Evolutionary conservation across 1,140 invertebrate species (phyloP), one percentile per base, ranked within the genome.

Genomic region (Zaprionus africanus): DNA sequence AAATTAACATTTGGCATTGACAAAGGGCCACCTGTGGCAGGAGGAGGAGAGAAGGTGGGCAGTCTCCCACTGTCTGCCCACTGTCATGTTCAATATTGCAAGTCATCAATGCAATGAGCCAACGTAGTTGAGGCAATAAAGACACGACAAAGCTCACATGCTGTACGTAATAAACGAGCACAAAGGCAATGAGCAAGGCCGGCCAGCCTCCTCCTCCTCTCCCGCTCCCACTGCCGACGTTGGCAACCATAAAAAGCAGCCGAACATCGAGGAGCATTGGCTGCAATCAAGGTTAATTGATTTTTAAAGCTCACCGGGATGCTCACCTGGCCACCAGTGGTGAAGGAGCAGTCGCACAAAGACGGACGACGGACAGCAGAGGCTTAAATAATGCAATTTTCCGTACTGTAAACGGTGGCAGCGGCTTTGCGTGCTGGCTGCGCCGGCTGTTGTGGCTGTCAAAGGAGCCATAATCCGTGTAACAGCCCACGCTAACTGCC

Each of bases 251-350:
- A 63, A 67, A 76, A 64, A 34, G 34, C 41, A 72, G 54, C 2
- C 43, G 61, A 49, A 46, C 70, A 56, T 56, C 26, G 13, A 58
- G 56, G 31, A 43, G 43, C 49, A 76, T 59, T 63, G 74, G 61
- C 85, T 73, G 81, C 90, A 91, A 91, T 91, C 90, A 91, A 91
- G 85, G 90, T 91, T 91, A 91, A 91, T 91, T 91, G 90, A 91
- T 91, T 91, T 91, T 91, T 90, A 86, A 91, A 85, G 81, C 86
- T 71, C 72, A 49, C 59, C 65, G 61, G 67, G 62, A 58, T 64
- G 60, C 59, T 46, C 31, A 34, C 41, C n/a, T 46, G 41, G 15
- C n/a, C 17, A 7, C 41, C 3, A 11, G 9, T 17, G 9, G 9
- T 17, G 41, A 2, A 49, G 53, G 31, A 22, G 38, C 41, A 24